These are phyloP conservation scores for Diarsia mendica DNA, from an alignment of 2,888 invertebrate genomes.

Conservation along the genomic window DNA sequence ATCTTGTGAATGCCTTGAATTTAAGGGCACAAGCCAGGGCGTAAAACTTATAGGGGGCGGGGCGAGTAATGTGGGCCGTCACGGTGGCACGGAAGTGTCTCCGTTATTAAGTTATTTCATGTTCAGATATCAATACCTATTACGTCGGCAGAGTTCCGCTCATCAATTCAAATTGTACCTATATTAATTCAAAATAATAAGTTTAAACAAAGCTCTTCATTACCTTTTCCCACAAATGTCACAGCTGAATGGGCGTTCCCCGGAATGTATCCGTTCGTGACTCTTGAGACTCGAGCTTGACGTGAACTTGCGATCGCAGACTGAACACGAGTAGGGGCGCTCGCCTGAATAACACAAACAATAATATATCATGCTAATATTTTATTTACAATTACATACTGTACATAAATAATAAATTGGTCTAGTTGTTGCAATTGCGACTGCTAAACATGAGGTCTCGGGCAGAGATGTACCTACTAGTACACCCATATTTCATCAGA, in stretches of 20 bases:
- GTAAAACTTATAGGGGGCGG: no score
- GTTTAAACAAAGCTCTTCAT: not conserved
- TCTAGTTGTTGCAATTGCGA: no score
- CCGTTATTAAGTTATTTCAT: no score
- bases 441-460: no score
- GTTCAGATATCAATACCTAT: not conserved
- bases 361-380: not conserved
- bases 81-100: no score
- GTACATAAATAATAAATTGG: no score
- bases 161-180: not conserved
- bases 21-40: no score
- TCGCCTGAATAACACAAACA: constrained; percentile 69
- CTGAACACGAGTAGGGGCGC: constrained; percentile 74
- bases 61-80: no score
- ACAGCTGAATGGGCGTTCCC: constrained; percentile 90
- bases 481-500: no score
- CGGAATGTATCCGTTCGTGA: constrained; percentile 90
- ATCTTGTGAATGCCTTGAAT: no score
- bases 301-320: constrained; percentile 85
- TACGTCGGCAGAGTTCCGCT: not conserved
- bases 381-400: not conserved
- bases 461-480: no score
- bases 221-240: constrained; percentile 87
- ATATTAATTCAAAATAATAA: not conserved
- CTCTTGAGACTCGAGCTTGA: constrained; percentile 89